Percentiles rank a stretch among this genome's conserved stretches.
These are phyloP conservation scores for Brachionus asplanchnoidis DNA, from an alignment of 1,140 invertebrate species.

Conservation along the genomic window DNA sequence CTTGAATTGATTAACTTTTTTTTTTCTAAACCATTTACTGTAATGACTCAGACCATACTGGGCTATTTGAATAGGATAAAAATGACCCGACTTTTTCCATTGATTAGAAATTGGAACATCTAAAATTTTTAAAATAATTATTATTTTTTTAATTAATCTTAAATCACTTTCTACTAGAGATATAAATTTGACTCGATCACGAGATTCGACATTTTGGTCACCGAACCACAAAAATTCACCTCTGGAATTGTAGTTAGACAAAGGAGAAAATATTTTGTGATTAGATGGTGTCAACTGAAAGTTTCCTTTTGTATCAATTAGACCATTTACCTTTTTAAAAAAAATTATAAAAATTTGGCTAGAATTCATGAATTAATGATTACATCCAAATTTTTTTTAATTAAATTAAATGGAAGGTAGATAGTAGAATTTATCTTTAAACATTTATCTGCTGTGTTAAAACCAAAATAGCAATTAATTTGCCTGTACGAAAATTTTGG, in stretches of 20 bases:
- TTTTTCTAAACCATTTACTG: conserved; percentile 81
- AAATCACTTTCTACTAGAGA: conserved; percentile 72
- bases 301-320: not conserved
- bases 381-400: conserved; percentile 28
- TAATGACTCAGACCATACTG: conserved; percentile 95
- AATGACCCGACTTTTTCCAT: conserved; percentile 82
- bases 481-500: not conserved
- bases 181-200: conserved; percentile 90
- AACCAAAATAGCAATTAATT: not conserved
- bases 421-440: not conserved
- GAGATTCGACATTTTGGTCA: conserved; percentile 74
- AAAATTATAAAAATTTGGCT: not conserved
- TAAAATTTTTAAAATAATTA: conserved; percentile 44
- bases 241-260: not conserved
- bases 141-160: not conserved
- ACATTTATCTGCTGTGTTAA: not conserved
- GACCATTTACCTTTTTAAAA: not conserved
- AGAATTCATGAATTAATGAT: not conserved
- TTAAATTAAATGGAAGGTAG: not conserved
- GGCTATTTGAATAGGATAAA: conserved; percentile 95
- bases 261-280: not conserved
- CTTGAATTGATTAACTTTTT: conserved; percentile 60
- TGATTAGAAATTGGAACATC: conserved; percentile 87
- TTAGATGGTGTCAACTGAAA: not conserved
- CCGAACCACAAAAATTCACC: conserved; percentile 15